Evolutionary conservation across 2,888 invertebrate species (phyloP).

Genomic region (Eupithecia exiguata): DNA sequence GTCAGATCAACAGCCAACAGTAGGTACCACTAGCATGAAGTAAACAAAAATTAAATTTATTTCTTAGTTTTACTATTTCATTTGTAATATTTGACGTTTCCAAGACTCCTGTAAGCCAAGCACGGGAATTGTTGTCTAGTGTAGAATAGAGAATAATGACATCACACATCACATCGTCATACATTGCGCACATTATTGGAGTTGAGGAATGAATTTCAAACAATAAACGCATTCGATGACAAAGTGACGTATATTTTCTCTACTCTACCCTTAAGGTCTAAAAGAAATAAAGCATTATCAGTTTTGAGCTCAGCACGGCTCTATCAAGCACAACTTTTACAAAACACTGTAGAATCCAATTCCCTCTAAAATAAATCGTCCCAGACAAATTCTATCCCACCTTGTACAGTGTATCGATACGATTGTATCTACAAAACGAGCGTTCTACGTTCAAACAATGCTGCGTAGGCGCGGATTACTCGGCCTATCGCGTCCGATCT

Average conservation of each 20-base stretch:
- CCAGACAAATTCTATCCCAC: slow-evolving; percentile 36
- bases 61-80: too few species aligned
- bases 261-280: too few species aligned
- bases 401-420: slow-evolving; percentile 47
- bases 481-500: slow-evolving; percentile 52
- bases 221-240: too few species aligned
- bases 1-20: neutral
- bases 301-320: neutral
- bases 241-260: too few species aligned
- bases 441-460: slow-evolving; percentile 65
- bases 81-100: neutral
- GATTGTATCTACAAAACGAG: slow-evolving; percentile 49
- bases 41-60: neutral
- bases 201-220: too few species aligned
- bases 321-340: neutral
- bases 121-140: too few species aligned
- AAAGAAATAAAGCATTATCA: neutral
- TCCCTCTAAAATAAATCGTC: slow-evolving; percentile 28
- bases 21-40: neutral
- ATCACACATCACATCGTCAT: too few species aligned
- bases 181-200: too few species aligned
- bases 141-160: too few species aligned
- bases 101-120: neutral
- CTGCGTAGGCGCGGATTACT: slow-evolving; percentile 67
- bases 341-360: slow-evolving; percentile 10